A percentile compares a stretch with the other conserved stretches of the same genome.
phyloP scores from a whole-genome alignment of 2,888 invertebrate species.

The Abrostola triplasia region DNA sequence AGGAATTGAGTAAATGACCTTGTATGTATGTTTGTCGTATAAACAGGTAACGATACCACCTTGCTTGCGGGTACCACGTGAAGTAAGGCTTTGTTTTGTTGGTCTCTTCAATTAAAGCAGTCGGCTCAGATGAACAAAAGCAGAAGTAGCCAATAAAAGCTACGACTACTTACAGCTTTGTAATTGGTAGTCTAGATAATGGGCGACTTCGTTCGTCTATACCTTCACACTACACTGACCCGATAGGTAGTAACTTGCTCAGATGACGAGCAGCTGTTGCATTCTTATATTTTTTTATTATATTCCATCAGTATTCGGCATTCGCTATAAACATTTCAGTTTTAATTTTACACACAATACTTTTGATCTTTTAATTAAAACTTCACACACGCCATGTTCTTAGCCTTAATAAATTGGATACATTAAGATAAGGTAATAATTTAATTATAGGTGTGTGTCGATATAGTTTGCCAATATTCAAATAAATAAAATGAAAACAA shows the following conservation, averaged over 20 bases:
- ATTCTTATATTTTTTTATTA: slow-evolving; percentile 30
- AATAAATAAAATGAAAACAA: slow-evolving; percentile 25
- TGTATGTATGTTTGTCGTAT: too few species aligned
- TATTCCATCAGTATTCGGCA: slow-evolving; percentile 11
- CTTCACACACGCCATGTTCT: slow-evolving; percentile 34
- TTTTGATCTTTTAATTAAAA: slow-evolving; percentile 40
- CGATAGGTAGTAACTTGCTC: slow-evolving; percentile 10
- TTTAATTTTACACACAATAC: slow-evolving; percentile 33
- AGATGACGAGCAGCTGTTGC: slow-evolving; percentile 43
- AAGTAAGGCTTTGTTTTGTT: too few species aligned
- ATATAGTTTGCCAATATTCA: slow-evolving; percentile 23
- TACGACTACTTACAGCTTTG: neutral
- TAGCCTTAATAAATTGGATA: slow-evolving; percentile 38
- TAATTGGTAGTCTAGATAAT: neutral
- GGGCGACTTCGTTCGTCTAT: neutral
- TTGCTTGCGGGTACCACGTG: too few species aligned
- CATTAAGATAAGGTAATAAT: slow-evolving; percentile 46
- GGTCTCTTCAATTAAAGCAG: neutral
- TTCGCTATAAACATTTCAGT: slow-evolving; percentile 22
- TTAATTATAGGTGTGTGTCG: slow-evolving; percentile 29
- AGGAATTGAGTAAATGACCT: too few species aligned
- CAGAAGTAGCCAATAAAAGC: neutral
- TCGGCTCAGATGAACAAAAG: neutral
- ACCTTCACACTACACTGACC: slow-evolving; percentile 7
- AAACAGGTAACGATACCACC: too few species aligned